Evolutionary conservation across 2,797 vertebrate species (phyloP).

Genomic region (Trichosurus vulpecula): DNA sequence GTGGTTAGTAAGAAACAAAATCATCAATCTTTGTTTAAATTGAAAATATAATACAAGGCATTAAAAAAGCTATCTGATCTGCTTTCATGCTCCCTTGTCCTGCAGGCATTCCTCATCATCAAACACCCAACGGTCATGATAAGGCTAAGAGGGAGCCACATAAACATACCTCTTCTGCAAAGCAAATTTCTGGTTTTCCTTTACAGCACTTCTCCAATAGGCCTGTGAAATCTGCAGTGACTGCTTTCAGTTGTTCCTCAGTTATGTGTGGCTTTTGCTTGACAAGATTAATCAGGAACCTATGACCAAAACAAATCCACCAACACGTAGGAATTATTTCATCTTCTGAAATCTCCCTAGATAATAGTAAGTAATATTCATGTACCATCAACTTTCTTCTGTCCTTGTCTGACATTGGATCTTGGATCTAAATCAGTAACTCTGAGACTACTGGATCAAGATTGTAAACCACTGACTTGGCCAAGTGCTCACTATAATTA

Average conservation of each 20-base stretch:
- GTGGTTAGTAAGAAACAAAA: slow-evolving; percentile 8
- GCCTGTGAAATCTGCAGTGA: slow-evolving; percentile 67
- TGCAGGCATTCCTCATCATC: background rate
- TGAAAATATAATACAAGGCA: slow-evolving; percentile 13
- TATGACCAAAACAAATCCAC: slow-evolving; percentile 54
- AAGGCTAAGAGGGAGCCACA: too few species aligned
- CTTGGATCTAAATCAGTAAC: background rate
- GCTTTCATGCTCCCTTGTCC: background rate
- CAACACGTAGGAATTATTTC: slow-evolving; percentile 1
- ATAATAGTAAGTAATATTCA: background rate
- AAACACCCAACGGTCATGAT: background rate
- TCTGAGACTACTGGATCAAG: background rate
- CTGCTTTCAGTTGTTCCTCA: slow-evolving; percentile 60
- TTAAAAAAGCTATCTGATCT: background rate
- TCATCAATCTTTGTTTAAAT: background rate
- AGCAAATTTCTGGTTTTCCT: slow-evolving; percentile 61
- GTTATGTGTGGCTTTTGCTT: slow-evolving; percentile 81
- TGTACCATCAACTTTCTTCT: background rate
- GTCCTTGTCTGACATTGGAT: background rate
- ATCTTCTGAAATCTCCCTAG: background rate
- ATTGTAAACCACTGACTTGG: background rate
- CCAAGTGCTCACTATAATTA: background rate
- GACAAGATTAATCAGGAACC: slow-evolving; percentile 82
- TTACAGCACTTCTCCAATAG: slow-evolving; percentile 80
- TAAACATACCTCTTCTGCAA: slow-evolving; percentile 77